phyloP scores from a whole-genome alignment of 2,113 vertebrate genomes.

The Cynocephalus volans region DNA sequence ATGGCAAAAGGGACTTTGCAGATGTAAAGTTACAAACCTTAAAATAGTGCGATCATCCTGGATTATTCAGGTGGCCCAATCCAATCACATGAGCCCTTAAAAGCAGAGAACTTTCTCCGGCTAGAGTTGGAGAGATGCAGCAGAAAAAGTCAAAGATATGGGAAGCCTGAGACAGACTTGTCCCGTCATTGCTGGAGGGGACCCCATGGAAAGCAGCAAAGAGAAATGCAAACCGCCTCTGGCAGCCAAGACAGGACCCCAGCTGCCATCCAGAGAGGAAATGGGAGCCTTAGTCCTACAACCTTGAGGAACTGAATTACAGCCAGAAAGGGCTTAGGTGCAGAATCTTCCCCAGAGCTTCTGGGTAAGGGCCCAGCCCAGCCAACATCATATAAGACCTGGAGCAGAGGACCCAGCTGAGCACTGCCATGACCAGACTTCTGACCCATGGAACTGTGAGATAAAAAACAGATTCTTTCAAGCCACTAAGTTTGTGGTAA shows the following conservation, averaged over 20 bases:
- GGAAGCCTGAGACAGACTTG: background rate
- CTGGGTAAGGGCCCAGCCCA: background rate
- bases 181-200: background rate
- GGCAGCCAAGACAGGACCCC: background rate
- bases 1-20: background rate
- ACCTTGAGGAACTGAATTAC: background rate
- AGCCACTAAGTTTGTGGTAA: background rate
- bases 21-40: background rate
- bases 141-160: background rate
- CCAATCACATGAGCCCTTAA: background rate
- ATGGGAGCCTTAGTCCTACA: background rate
- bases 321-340: background rate
- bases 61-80: background rate
- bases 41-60: background rate
- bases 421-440: accelerated
- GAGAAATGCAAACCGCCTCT: background rate
- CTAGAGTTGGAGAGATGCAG: background rate
- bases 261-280: background rate
- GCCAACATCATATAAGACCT: background rate
- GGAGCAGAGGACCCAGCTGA: background rate
- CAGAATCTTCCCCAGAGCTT: background rate
- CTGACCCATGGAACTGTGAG: background rate
- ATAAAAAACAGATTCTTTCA: background rate
- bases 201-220: background rate
- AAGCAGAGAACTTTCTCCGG: background rate